Evolutionary conservation across 2,113 vertebrate genomes (phyloP), one percentile per base, ranked within the genome.

Genomic region (Apistogramma diplotaenia): DNA sequence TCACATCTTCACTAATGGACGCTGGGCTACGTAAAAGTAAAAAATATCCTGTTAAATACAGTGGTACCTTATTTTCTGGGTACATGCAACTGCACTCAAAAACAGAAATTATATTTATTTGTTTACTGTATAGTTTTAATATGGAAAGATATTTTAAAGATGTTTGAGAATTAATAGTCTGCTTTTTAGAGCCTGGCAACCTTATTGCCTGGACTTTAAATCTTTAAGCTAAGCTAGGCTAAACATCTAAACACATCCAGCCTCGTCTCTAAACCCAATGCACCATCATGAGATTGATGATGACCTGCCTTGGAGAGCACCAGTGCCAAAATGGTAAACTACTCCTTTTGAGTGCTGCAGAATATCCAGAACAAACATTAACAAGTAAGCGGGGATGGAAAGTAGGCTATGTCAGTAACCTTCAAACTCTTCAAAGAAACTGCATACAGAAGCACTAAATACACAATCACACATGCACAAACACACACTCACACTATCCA

Each of bases 381-480:
- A 51, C 18, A n/a, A 51, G 40, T 19, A 49, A 49, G 43, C 65
- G 8, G 27, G 25, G 15, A 35, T 51, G 56, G 31, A 27, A 43
- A 58, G 25, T 56, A 18, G 61, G 61, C 43, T 19, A 55, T 75
- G 49, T 31, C 21, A 76, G 56, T 43, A 65, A 78, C 49, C 55
- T 84, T 78, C n/a, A 75, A 2, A 72, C 53, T 79, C 76, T 46
- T 67, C 10, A 62, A 53, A 27, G 58, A 58, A 85, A 59, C 29
- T 56, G 65, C 43, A 0, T 51, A 70, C 43, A 70, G 23, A 70
- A 51, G 65, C 43, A 29, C 3, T 60, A 33, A 31, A n/a, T 40
- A 23, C 25, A 58, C 35, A 62, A 12, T 4, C 19, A 61, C 11
- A 10, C 62, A 49, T 29, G 62, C 40, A 46, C 10, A 78, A 19